Evolutionary conservation across 2,888 invertebrate species (phyloP), one percentile per base, ranked within the genome.

Genomic region (Machimus rusticus): DNA sequence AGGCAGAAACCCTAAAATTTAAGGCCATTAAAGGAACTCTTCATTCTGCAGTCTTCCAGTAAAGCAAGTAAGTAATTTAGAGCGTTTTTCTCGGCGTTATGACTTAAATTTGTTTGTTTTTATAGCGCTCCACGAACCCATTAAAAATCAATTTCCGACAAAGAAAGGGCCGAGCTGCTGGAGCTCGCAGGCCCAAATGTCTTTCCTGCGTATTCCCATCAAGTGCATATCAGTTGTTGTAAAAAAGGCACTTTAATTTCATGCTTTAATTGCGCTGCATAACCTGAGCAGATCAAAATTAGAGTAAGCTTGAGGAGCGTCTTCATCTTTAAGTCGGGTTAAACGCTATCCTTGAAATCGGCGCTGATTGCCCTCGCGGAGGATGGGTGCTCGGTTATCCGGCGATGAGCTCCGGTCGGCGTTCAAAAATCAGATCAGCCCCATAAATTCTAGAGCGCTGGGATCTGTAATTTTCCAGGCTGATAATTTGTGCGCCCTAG

Each of bases 121-220:
- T 55, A 46, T 55, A 81, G 81, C 28, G 55, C 31, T 31, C 31
- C 31, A 28, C 55, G 28, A 16, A 51, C 31, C 81, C 81, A 81
- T 81, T 81, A 81, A 81, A 81, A 81, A 81, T 81, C 81, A 81
- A 81, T 81, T 81, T 81, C 81, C 81, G 39, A n/a, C 81, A 51
- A 51, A 46, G 23, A 28, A 23, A 34, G 28, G 28, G 31, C 34
- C 5, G 51, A 81, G 16, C 19, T 16, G 81, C 6, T 28, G 23
- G 23, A 8, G 51, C 55, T 8, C 31, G 8, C 55, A 51, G 55
- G 51, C 46, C 39, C 55, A 81, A 31, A 31, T 81, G 81, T 55
- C 34, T 81, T 51, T 55, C 31, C 46, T 51, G 81, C 51, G 37
- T n/a, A 76, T 76, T 9, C 37, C 76, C 76, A 76, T 76, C 78